Percentiles rank a stretch among this genome's conserved stretches.
Conservation (phyloP, 2,113 vertebrate genomes). For the Lates calcarifer region DNA sequence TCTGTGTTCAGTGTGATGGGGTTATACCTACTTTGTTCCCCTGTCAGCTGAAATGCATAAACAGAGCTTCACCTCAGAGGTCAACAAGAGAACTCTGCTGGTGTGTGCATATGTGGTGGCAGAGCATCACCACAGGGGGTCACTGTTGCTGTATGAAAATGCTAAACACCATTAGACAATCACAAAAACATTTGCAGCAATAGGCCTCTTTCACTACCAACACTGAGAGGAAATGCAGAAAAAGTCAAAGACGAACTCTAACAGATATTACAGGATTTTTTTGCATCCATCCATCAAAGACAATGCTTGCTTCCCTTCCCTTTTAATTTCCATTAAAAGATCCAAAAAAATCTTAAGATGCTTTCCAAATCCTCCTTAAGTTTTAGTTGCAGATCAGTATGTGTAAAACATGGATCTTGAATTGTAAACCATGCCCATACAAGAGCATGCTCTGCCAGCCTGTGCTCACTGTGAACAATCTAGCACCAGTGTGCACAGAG, state of each 20-base stretch:
- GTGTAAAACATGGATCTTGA: neutral
- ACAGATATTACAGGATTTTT: neutral
- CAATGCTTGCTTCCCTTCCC: neutral
- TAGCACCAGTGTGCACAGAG: slow-evolving; percentile 50
- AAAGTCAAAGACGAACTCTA: neutral
- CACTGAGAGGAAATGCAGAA: slow-evolving; percentile 3
- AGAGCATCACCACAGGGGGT: slow-evolving; percentile 68
- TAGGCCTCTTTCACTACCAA: neutral
- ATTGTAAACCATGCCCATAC: neutral
- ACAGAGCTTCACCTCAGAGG: slow-evolving; percentile 35
- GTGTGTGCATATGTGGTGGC: slow-evolving; percentile 38
- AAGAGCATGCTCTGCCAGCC: slow-evolving; percentile 27
- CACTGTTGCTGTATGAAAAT: slow-evolving; percentile 71
- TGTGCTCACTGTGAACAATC: slow-evolving; percentile 52
- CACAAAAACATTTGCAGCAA: slow-evolving; percentile 14
- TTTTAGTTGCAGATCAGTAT: neutral
- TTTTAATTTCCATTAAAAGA: neutral
- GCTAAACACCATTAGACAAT: slow-evolving; percentile 9
- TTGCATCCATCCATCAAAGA: neutral
- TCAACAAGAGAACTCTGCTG: slow-evolving; percentile 25
- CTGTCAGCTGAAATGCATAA: slow-evolving; percentile 29
- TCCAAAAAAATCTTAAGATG: neutral
- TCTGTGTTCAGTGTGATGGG: slow-evolving; percentile 12
- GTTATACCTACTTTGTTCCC: slow-evolving; percentile 12
- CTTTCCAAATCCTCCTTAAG: neutral